phyloP scores from a whole-genome alignment of 1,140 invertebrate genomes.

The Zaprionus kolodkinae region DNA sequence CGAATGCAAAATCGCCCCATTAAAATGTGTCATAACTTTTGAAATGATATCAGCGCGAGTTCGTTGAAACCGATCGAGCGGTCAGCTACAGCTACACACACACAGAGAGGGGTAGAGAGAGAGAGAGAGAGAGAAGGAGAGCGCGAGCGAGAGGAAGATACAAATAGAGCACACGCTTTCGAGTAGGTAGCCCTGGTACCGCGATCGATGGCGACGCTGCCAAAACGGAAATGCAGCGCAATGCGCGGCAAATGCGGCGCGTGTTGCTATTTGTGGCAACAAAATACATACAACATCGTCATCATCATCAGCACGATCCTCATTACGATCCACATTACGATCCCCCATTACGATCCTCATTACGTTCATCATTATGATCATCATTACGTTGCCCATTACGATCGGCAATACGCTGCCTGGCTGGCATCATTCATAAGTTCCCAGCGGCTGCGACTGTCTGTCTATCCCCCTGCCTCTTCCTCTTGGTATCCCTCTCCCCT shows the following conservation, averaged over 20 bases:
- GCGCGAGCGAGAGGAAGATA: not conserved
- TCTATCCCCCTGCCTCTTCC: not conserved
- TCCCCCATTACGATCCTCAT: conserved; percentile 27
- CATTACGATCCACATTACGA: conserved; percentile 26
- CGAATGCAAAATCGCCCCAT: conserved; percentile 35
- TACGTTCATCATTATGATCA: conserved; percentile 27
- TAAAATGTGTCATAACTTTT: conserved; percentile 51
- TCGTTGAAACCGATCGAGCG: conserved; percentile 37
- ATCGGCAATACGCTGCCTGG: conserved; percentile 17
- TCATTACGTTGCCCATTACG: conserved; percentile 28
- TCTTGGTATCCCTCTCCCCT: not conserved
- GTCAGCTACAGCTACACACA: conserved; percentile 5
- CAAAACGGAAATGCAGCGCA: conserved; percentile 77
- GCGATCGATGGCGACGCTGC: conserved; percentile 39
- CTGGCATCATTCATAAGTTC: conserved; percentile 65
- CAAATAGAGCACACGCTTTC: not conserved
- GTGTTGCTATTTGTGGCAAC: conserved; percentile 72
- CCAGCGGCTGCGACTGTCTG: conserved; percentile 22
- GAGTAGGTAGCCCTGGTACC: conserved; percentile 21
- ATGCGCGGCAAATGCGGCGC: conserved; percentile 36
- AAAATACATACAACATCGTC: conserved; percentile 48
- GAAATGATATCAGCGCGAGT: conserved; percentile 41
- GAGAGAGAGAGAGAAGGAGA: not conserved
- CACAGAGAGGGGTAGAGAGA: not conserved
- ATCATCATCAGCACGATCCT: conserved; percentile 12